phyloP scores from a whole-genome alignment of 2,797 vertebrate genomes.

The Squalus acanthias region DNA sequence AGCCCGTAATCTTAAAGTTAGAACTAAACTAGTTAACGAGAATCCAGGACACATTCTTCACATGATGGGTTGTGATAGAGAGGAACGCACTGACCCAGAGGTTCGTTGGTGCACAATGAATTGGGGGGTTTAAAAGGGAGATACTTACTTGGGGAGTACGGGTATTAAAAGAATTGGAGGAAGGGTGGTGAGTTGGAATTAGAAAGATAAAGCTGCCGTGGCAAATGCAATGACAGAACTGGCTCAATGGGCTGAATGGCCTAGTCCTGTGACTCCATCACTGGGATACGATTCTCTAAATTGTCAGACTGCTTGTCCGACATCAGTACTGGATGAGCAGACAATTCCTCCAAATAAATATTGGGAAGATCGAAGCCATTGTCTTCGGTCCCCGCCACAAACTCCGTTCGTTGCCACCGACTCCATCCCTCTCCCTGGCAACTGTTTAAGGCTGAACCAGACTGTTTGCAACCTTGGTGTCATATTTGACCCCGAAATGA shows the following conservation, averaged over 20 bases:
- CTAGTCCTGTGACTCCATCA: background rate
- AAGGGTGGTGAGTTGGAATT: background rate
- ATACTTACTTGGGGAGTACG: background rate
- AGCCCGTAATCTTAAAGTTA: too few relatives aligned
- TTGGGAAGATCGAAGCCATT: too few relatives aligned
- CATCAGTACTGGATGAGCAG: too few relatives aligned
- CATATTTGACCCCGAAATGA: too few relatives aligned
- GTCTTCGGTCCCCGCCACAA: too few relatives aligned
- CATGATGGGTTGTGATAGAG: background rate
- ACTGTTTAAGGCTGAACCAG: too few relatives aligned
- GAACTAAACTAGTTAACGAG: background rate
- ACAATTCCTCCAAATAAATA: too few relatives aligned
- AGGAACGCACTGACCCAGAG: background rate
- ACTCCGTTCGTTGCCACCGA: too few relatives aligned
- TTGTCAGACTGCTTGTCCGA: too few relatives aligned
- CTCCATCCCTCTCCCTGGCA: too few relatives aligned
- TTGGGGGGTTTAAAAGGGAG: background rate
- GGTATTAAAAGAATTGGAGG: background rate
- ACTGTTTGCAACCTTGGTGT: too few relatives aligned
- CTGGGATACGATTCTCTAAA: background rate
- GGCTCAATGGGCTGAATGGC: background rate
- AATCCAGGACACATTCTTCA: background rate
- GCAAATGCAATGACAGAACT: background rate
- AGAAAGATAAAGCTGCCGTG: background rate
- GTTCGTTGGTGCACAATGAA: background rate